Base-by-base conservation (phyloP, 2,888 invertebrate genomes). In the Caenorhabditis sp. region DNA sequence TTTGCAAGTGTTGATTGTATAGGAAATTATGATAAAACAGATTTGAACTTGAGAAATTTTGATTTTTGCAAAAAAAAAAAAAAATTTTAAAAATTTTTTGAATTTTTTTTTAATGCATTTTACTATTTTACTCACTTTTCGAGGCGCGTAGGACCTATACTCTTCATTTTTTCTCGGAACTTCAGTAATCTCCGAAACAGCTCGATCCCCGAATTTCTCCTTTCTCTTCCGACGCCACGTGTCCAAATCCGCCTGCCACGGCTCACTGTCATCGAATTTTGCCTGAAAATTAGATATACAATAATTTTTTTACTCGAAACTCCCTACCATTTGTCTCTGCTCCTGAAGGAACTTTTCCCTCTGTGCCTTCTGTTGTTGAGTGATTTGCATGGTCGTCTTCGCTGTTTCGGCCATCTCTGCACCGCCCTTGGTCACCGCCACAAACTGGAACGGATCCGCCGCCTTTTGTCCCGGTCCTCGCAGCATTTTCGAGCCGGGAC, bases 231-330 rank as follows among this genome's bases (percentile, higher is more conserved):
- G 64, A 11, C 85, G 61, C 86, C 86, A 86, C 6, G 85, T 84
- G 60, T 86, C 86, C 72, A 86, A 64, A 72, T 86, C 83, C 5
- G 80, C 72, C 53, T 83, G 82, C 86, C 86, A 86, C 20, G 78
- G 74, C 20, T 84, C 84, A 20, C 62, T 53, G 47, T 83, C 83
- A 6, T 78, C 80, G 26, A 78, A 80, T 22, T 77, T 71, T 40
- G 60, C 77, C 81, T 81, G 18, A 20, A 77, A 71, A 60, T 6
- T 4, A 32, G 9, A 32, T 32, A 32, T 32, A 6, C 4, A 32
- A 32, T 6, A 32, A 32, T 32, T 9, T 9, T 6, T 32, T 32
- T 6, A 32, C 32, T 32, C 32, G n/a, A 28, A 44, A 22, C 20
- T 60, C 60, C n/a, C n/a, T n/a, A 68, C 69, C 53, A 47, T 51